A percentile compares a stretch with the other conserved stretches of the same genome.
Conservation (phyloP, 2,113 vertebrate genomes). For the Nesoenas mayeri region DNA sequence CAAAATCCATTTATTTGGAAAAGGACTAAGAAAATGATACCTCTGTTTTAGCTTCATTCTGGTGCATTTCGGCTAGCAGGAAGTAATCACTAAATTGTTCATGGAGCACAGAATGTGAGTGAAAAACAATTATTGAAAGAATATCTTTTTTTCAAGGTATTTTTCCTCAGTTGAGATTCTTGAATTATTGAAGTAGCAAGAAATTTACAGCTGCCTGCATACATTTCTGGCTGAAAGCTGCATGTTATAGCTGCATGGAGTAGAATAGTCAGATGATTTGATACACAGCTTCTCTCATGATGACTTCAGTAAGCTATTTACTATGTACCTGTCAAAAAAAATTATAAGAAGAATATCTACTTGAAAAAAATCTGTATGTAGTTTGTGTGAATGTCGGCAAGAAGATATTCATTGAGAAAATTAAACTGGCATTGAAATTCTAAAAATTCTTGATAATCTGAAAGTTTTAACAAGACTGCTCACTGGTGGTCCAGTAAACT, state of each 20-base stretch:
- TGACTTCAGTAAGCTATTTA: background rate
- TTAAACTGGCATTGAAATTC: background rate
- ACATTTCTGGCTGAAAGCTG: background rate
- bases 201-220: background rate
- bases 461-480: background rate
- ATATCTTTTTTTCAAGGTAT: background rate
- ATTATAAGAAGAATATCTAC: background rate
- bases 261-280: background rate
- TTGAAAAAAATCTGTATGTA: background rate
- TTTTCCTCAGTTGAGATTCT: background rate
- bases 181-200: background rate
- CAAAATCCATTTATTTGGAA: background rate
- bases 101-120: background rate
- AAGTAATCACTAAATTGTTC: background rate
- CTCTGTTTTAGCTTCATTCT: background rate
- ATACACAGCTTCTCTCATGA: background rate
- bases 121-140: background rate
- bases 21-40: background rate
- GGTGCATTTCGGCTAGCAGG: background rate
- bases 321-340: background rate
- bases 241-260: background rate
- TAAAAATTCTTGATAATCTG: background rate
- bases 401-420: background rate
- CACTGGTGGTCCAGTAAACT: background rate
- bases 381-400: background rate